A percentile compares a stretch with the other conserved stretches of the same genome.
Conservation (phyloP, 2,888 invertebrate genomes). For the Hermaeophaga mercurialis region DNA sequence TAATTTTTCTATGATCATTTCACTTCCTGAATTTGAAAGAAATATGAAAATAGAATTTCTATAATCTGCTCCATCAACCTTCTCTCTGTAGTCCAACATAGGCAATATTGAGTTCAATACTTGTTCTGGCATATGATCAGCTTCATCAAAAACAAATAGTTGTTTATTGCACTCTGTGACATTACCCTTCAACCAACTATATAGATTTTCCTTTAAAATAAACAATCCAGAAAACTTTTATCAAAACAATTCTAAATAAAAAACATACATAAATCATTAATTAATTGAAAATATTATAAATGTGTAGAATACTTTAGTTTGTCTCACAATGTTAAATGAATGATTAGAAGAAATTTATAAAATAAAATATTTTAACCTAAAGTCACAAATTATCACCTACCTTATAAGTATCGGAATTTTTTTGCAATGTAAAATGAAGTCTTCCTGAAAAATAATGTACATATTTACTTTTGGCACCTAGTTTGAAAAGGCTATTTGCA, state of each 20-base stretch:
- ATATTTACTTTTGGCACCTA: constrained; percentile 75
- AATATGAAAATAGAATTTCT: constrained; percentile 85
- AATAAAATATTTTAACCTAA: no score
- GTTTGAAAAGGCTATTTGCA: constrained; percentile 68
- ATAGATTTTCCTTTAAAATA: constrained; percentile 59
- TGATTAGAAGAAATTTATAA: no score
- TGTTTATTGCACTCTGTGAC: constrained; percentile 76
- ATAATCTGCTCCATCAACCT: constrained; percentile 73
- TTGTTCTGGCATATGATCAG: constrained; percentile 87
- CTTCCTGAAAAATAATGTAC: constrained; percentile 82
- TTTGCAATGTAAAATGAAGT: constrained; percentile 73
- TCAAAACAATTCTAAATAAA: background rate
- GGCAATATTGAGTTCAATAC: constrained; percentile 86
- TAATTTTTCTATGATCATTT: constrained; percentile 67
- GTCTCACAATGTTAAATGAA: no score
- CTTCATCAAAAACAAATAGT: constrained; percentile 96
- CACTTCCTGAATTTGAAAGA: constrained; percentile 88
- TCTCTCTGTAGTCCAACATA: constrained; percentile 81
- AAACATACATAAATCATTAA: no score
- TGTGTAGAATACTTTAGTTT: no score
- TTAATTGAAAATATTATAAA: no score
- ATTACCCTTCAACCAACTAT: constrained; percentile 65
- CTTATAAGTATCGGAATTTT: constrained; percentile 58
- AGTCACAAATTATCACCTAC: constrained; percentile 55
- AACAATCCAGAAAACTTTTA: background rate